Conservation (phyloP, 1,140 invertebrate genomes). For the Battus philenor region DNA sequence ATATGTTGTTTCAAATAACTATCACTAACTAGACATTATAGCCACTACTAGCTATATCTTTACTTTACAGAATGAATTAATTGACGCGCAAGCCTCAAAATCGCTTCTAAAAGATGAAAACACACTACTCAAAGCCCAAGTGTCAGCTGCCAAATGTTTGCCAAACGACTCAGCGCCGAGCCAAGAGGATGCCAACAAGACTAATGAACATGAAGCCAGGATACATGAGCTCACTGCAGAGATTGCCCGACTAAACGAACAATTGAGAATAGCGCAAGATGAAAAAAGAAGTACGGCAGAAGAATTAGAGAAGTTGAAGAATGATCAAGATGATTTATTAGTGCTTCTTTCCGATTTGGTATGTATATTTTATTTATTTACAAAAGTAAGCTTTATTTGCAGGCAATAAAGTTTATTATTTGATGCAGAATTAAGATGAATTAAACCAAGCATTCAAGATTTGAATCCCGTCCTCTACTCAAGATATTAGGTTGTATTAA, state of each 20-base stretch:
- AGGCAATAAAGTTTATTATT: too few relatives aligned
- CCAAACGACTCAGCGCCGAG: neutral
- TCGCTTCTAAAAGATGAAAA: constrained; percentile 92
- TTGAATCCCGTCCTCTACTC: too few relatives aligned
- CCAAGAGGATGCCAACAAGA: neutral
- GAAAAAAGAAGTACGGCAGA: constrained; percentile 24
- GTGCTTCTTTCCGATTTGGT: constrained; percentile 87
- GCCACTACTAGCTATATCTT: neutral
- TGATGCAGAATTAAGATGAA: too few relatives aligned
- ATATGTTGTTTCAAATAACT: neutral
- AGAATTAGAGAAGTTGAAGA: constrained; percentile 83
- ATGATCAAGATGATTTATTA: constrained; percentile 94
- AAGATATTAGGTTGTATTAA: neutral
- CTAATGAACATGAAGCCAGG: constrained; percentile 29
- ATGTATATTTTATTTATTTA: too few relatives aligned
- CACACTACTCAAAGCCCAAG: constrained; percentile 87
- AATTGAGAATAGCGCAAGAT: constrained; percentile 27
- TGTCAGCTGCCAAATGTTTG: constrained; percentile 47
- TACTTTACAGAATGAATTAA: constrained; percentile 78
- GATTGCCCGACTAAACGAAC: constrained; percentile 22
- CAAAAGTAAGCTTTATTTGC: too few relatives aligned
- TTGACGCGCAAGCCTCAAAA: constrained; percentile 83
- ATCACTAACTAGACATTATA: neutral
- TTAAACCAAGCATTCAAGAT: too few relatives aligned
- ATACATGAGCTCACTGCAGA: constrained; percentile 28